A percentile compares a stretch with the other conserved stretches of the same genome.
These are phyloP conservation scores for Nephrocerus scutellatus DNA, from an alignment of 2,888 invertebrate species.

Conservation along the genomic window DNA sequence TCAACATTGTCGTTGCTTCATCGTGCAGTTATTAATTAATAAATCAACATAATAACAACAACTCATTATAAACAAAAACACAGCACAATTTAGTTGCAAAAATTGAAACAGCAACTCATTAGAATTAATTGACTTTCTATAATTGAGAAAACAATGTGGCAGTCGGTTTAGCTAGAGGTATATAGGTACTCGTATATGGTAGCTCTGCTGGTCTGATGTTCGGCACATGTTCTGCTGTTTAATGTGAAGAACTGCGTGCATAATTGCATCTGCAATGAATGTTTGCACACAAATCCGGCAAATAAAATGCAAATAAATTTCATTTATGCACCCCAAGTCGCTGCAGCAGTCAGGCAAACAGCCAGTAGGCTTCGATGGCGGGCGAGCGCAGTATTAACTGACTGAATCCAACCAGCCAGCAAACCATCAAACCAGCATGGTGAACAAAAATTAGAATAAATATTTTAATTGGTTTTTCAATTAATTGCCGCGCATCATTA, in stretches of 20 bases:
- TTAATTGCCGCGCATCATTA: conserved; percentile 16
- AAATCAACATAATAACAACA: conserved; percentile 41
- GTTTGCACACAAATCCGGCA: conserved; percentile 5
- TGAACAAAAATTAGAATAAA: conserved; percentile 6
- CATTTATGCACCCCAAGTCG: conserved; percentile 25
- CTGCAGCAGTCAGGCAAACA: conserved; percentile 10
- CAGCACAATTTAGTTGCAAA: no score
- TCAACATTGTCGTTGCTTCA: conserved; percentile 10
- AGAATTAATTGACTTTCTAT: conserved; percentile 43
- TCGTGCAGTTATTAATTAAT: conserved; percentile 22
- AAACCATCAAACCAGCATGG: no score
- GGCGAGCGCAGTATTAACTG: not conserved
- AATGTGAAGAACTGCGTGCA: no score
- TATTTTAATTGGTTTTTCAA: conserved; percentile 15
- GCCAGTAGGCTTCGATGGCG: not conserved
- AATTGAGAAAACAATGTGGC: conserved; percentile 39
- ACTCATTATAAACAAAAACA: not conserved
- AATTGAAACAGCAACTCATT: conserved; percentile 22
- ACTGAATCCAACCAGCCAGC: not conserved
- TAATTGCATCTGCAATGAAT: no score
- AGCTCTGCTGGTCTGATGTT: no score
- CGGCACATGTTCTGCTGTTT: no score
- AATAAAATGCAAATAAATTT: conserved; percentile 25
- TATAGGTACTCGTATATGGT: no score
- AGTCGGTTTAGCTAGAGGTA: conserved; percentile 19